These are phyloP conservation scores for Apis cerana DNA, from an alignment of 1,140 invertebrate species.

Conservation along the genomic window DNA sequence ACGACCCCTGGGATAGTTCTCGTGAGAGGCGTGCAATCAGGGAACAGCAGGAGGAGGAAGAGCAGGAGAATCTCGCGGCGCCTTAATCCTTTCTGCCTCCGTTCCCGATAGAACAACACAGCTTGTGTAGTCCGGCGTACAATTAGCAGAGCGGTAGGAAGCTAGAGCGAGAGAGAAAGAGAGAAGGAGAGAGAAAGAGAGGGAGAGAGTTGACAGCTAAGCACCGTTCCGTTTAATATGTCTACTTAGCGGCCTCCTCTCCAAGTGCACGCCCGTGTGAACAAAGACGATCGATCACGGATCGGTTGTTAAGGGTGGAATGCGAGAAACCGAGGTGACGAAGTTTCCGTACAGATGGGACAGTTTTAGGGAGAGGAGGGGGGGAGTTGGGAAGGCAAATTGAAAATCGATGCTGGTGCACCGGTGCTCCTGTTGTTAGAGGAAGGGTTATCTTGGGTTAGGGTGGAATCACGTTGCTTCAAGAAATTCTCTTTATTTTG, in stretches of 20 bases:
- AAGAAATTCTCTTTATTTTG: not conserved
- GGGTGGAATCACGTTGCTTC: too few relatives aligned
- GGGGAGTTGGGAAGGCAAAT: not conserved
- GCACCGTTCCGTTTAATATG: slow-evolving; percentile 49
- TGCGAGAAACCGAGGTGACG: not conserved
- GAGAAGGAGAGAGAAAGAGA: not conserved
- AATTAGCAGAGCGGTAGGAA: slow-evolving; percentile 36
- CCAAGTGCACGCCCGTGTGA: not conserved
- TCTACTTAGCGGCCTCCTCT: slow-evolving; percentile 36
- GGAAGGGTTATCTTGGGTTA: not conserved
- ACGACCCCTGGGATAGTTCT: not conserved
- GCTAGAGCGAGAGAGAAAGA: not conserved
- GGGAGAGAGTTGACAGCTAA: slow-evolving; percentile 12
- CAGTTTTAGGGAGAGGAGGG: not conserved
- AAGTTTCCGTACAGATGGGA: slow-evolving; percentile 12
- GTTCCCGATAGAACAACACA: slow-evolving; percentile 36
- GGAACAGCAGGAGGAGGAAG: not conserved
- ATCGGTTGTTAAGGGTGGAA: slow-evolving; percentile 3
- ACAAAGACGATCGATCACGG: slow-evolving; percentile 34
- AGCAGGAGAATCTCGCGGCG: not conserved
- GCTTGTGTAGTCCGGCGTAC: slow-evolving; percentile 18
- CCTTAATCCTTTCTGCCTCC: slow-evolving; percentile 32
- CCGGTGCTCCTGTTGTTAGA: too few relatives aligned
- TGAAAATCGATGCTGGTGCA: slow-evolving; percentile 29
- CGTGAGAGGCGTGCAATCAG: slow-evolving; percentile 6